These are phyloP conservation scores for Abscondita cerata DNA, from an alignment of 2,888 invertebrate species.

Conservation along the genomic window DNA sequence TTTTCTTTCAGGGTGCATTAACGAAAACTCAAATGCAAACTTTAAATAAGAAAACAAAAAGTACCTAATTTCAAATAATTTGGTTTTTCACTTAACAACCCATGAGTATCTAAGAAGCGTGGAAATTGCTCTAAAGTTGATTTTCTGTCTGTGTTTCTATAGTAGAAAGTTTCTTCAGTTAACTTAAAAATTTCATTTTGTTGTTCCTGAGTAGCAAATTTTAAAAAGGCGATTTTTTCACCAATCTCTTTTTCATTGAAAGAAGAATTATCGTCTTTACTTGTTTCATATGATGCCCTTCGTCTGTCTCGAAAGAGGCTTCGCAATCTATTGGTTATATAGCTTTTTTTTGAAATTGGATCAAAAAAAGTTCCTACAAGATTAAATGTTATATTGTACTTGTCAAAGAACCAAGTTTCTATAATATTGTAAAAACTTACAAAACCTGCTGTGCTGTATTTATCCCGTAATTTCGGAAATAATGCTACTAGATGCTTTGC, in stretches of 20 bases:
- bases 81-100: neutral
- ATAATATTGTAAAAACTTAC: neutral
- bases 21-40: neutral
- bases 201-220: conserved; percentile 1
- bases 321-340: neutral
- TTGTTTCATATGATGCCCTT: neutral
- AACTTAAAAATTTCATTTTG: neutral
- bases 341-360: neutral
- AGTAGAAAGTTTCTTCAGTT: conserved; percentile 7
- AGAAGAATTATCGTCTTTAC: neutral
- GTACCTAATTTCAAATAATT: neutral
- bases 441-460: neutral
- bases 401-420: conserved; percentile 13
- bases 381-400: conserved; percentile 36
- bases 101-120: neutral
- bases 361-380: neutral
- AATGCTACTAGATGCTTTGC: neutral
- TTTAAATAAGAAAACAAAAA: neutral
- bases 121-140: neutral
- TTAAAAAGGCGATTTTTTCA: neutral
- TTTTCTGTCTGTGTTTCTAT: neutral
- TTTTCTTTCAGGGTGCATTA: neutral
- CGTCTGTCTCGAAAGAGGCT: neutral
- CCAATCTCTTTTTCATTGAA: neutral
- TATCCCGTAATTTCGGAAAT: neutral